phyloP scores from a whole-genome alignment of 2,113 vertebrate species.

The Calyptomena viridis region DNA sequence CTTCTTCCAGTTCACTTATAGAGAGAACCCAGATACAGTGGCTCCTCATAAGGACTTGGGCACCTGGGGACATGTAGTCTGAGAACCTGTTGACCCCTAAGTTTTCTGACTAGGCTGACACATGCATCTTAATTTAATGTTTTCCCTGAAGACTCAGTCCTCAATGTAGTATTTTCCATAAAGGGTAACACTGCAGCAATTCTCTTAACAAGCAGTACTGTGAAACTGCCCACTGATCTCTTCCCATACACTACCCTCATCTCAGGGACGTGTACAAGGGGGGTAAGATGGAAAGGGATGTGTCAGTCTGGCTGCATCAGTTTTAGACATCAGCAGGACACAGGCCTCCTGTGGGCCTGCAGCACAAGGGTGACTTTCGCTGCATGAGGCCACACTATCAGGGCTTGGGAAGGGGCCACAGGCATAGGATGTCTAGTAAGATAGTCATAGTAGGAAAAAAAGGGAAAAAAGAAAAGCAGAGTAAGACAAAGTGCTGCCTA shows the following conservation, averaged over 20 bases:
- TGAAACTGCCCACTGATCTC: constrained; percentile 31
- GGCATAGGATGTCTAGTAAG: not conserved
- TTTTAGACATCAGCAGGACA: not conserved
- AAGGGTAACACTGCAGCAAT: not conserved
- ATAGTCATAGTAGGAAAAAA: too few species aligned
- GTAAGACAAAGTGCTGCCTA: not conserved
- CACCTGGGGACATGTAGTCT: constrained; percentile 50
- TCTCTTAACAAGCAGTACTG: not conserved
- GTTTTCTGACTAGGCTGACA: not conserved
- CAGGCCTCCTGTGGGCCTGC: accelerated
- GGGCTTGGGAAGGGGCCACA: not conserved
- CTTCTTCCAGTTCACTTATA: not conserved
- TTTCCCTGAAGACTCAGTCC: constrained; percentile 40
- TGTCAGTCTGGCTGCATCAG: not conserved
- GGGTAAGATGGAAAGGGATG: not conserved
- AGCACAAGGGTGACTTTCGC: not conserved
- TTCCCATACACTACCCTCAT: constrained; percentile 17
- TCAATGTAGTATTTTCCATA: constrained; percentile 7
- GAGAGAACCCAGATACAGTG: constrained; percentile 25
- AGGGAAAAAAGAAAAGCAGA: not conserved
- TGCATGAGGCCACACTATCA: not conserved
- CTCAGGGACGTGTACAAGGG: not conserved
- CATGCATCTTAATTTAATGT: constrained; percentile 17
- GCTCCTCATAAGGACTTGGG: constrained; percentile 6
- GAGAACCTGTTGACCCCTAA: constrained; percentile 48